phyloP scores from a whole-genome alignment of 2,888 invertebrate genomes.

The Pheosia gnoma region DNA sequence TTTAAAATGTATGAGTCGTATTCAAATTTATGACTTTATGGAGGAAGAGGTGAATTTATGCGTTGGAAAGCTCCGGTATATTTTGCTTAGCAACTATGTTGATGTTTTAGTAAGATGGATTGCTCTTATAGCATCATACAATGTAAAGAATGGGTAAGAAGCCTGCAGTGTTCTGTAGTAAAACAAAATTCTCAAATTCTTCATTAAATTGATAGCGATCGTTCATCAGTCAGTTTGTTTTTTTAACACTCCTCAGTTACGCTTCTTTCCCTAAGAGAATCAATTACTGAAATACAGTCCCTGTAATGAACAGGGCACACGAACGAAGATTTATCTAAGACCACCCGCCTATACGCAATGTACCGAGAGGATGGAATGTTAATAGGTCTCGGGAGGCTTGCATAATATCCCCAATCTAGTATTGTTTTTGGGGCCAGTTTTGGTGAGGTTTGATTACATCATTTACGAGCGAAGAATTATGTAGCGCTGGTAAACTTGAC shows the following conservation, averaged over 20 bases:
- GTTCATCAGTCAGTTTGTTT: background rate
- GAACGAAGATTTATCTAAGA: constrained; percentile 33
- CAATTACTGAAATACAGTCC: constrained; percentile 16
- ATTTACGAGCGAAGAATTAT: background rate
- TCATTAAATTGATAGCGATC: background rate
- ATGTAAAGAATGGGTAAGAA: too few species aligned
- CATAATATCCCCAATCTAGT: constrained; percentile 22
- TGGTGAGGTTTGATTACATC: constrained; percentile 6
- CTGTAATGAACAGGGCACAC: constrained; percentile 33
- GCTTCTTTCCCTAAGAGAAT: constrained; percentile 12
- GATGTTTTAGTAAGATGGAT: background rate
- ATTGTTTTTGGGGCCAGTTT: background rate
- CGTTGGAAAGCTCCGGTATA: background rate
- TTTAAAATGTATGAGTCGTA: constrained; percentile 44
- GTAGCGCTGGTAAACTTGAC: too few species aligned
- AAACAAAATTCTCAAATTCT: background rate
- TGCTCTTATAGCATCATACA: background rate
- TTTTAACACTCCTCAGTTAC: constrained; percentile 3
- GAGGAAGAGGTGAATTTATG: constrained; percentile 14
- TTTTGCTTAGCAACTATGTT: background rate
- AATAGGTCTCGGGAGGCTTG: constrained; percentile 35
- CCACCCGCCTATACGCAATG: constrained; percentile 34
- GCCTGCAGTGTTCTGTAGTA: too few species aligned
- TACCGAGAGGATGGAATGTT: constrained; percentile 33
- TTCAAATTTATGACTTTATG: constrained; percentile 31